Conservation (phyloP, 2,113 vertebrate genomes). For the Megaceryle torquata region DNA sequence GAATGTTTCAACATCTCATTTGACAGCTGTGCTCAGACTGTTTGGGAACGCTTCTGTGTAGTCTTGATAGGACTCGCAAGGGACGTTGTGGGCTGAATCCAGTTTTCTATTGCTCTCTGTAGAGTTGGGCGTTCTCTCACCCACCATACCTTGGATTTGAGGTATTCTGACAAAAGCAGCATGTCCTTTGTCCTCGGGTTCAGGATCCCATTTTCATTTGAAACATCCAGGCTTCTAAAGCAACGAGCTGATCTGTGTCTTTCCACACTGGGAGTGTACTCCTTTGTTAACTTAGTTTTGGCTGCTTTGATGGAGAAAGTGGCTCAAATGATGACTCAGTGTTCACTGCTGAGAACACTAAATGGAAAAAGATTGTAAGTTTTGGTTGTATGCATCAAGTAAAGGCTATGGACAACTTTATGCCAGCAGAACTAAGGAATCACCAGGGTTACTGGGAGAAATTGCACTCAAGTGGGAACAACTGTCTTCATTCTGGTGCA, state of each 20-base stretch:
- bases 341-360: not conserved
- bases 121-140: not conserved
- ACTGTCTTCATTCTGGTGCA: not conserved
- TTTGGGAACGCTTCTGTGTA: not conserved
- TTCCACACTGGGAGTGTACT: not conserved
- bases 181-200: not conserved
- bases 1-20: not conserved
- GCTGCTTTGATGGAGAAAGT: slow-evolving; percentile 36
- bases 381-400: not conserved
- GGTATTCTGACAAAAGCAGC: not conserved
- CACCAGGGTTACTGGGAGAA: not conserved
- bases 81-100: not conserved
- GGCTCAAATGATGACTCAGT: slow-evolving; percentile 10
- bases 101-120: not conserved
- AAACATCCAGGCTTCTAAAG: not conserved
- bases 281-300: not conserved
- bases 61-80: not conserved
- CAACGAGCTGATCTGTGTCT: not conserved
- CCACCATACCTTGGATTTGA: not conserved
- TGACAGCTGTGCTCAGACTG: not conserved
- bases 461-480: not conserved
- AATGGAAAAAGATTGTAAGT: not conserved
- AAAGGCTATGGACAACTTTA: not conserved
- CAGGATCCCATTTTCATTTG: not conserved
- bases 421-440: not conserved